Evolutionary conservation across 2,888 invertebrate genomes (phyloP), one percentile per base, ranked within the genome.

Genomic region (Catocala nupta): DNA sequence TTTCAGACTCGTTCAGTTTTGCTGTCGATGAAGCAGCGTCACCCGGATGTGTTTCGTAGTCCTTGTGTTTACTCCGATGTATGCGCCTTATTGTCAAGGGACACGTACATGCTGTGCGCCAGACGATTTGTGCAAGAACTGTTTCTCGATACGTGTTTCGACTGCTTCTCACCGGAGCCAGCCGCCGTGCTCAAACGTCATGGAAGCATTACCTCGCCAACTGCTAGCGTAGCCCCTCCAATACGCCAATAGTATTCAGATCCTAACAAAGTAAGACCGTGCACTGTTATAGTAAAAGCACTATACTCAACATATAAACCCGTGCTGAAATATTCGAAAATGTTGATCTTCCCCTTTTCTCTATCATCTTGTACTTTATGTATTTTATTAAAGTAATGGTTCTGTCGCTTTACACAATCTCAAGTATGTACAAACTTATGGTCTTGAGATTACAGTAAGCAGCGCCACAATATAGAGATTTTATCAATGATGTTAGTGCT

Each of bases 11-110:
- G 97, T 77, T 97, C 98, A 82, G 96, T 96, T 13, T 93, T 99
- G 69, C 94, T 99, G 12, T 95, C 96, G 65, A 89, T 96, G 62
- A 97, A 97, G 81, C 97, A 97, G 81, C 95, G 95, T 44, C 95
- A 96, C 88, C 96, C 97, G 4, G 95, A 96, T 42, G 93, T 96
- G 68, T 97, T 97, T 90, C 96, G 97, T 90, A 98, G 98, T 84
- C 94, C 97, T 64, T 99, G 99, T 89, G 95, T 99, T 13, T 99
- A 98, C 92, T 98, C 98, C 0, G 99, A 99, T 88, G 96, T 98
- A 11, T 97, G 97, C 86, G 96, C 96, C 68, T 94, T 97, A 61
- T 93, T 99, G 60, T 96, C 97, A 0, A 95, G 96, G 58, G 97
- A 96, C 86, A 96, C 97, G 49, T 98, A 98, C 89, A 96, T 98